Percentiles rank a stretch among this genome's conserved stretches.
Evolutionary conservation across 2,113 vertebrate genomes (phyloP).

Genomic region (Tursiops truncatus): DNA sequence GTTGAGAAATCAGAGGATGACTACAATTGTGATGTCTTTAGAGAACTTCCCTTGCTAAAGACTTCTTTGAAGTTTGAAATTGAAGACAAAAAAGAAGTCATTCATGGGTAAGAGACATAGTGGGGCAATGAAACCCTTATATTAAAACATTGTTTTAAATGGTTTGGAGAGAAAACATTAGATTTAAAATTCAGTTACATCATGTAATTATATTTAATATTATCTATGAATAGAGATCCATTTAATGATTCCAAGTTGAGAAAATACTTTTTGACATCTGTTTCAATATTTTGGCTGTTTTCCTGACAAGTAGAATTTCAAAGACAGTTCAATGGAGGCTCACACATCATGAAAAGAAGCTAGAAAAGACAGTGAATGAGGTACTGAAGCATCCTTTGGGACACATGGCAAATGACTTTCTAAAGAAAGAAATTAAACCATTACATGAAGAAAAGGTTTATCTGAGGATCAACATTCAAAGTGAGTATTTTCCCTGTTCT

Average conservation of each 20-base stretch:
- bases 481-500: background rate
- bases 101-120: background rate
- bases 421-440: constrained; percentile 11
- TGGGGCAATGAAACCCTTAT: background rate
- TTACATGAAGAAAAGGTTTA: background rate
- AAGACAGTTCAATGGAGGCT: constrained; percentile 48
- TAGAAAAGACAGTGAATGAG: constrained; percentile 53
- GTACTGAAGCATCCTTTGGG: constrained; percentile 59
- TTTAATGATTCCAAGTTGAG: constrained; percentile 54
- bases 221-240: constrained; percentile 44
- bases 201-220: constrained; percentile 56
- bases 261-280: constrained; percentile 69
- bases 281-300: constrained; percentile 66
- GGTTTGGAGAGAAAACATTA: constrained; percentile 40
- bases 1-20: background rate
- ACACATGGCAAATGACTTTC: constrained; percentile 21
- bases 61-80: background rate
- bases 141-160: constrained; percentile 36
- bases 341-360: constrained; percentile 37
- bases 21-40: background rate
- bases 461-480: constrained; percentile 13
- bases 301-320: constrained; percentile 64
- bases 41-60: background rate
- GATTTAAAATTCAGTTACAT: constrained; percentile 50
- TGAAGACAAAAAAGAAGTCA: background rate